These are phyloP conservation scores for Cheumatopsyche charites DNA, from an alignment of 1,140 invertebrate species.

Conservation along the genomic window DNA sequence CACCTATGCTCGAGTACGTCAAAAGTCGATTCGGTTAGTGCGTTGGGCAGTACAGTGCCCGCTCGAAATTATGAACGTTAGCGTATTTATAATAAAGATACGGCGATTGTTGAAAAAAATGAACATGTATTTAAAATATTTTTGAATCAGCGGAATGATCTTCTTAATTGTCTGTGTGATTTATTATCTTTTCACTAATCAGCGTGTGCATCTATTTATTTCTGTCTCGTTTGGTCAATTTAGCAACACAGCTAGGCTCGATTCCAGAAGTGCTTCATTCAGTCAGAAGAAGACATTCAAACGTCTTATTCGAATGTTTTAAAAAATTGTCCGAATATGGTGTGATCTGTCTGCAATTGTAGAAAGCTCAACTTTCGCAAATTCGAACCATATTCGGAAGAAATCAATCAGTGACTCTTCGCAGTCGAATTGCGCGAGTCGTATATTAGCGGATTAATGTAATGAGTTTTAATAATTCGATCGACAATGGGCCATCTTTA, in stretches of 20 bases:
- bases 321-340: too few relatives aligned
- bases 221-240: not conserved
- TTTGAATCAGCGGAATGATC: not conserved
- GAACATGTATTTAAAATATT: too few relatives aligned
- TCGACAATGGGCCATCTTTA: not conserved
- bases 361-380: too few relatives aligned
- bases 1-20: too few relatives aligned
- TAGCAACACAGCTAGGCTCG: not conserved
- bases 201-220: not conserved
- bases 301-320: too few relatives aligned
- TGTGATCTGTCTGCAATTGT: too few relatives aligned
- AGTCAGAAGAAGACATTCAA: not conserved
- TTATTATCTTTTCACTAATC: slow-evolving; percentile 18
- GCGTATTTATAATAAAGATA: too few relatives aligned
- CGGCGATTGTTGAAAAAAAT: too few relatives aligned
- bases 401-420: not conserved
- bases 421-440: not conserved
- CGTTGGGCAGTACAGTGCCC: too few relatives aligned
- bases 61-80: too few relatives aligned
- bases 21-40: too few relatives aligned
- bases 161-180: slow-evolving; percentile 8
- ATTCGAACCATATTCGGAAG: not conserved
- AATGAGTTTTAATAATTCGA: slow-evolving; percentile 12
- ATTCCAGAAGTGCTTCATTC: not conserved
- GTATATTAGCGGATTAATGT: not conserved